These are phyloP conservation scores for Mesodorylaimus sp. DNA, from an alignment of 2,888 invertebrate genomes.

Conservation along the genomic window DNA sequence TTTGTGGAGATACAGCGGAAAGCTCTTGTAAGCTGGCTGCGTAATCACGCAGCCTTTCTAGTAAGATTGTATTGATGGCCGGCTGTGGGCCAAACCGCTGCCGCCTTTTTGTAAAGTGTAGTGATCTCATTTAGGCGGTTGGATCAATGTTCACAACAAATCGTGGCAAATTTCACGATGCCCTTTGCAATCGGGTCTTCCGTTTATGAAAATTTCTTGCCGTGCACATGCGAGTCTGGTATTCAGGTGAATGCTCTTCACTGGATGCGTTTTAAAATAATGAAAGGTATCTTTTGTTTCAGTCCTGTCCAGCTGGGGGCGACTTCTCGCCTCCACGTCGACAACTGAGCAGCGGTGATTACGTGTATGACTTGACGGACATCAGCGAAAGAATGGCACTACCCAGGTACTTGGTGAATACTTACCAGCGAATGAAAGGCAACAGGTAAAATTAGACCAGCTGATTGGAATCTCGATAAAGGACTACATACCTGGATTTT, in stretches of 20 bases:
- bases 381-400: neutral
- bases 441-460: neutral
- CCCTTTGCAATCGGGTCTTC: too few species aligned
- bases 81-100: too few species aligned
- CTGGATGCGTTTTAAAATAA: neutral
- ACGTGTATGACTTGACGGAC: neutral
- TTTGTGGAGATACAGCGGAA: too few species aligned
- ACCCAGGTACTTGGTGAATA: neutral
- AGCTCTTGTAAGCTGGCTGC: too few species aligned
- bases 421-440: neutral
- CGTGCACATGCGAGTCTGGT: neutral
- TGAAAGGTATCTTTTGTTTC: neutral
- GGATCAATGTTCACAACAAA: too few species aligned
- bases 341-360: neutral
- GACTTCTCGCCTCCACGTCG: neutral
- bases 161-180: too few species aligned
- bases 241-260: neutral
- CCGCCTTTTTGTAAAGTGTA: too few species aligned
- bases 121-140: too few species aligned
- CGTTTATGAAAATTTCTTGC: too few species aligned
- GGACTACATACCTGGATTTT: neutral
- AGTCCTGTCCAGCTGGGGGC: neutral
- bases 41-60: too few species aligned
- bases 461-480: neutral
- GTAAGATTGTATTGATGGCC: too few species aligned